Base-by-base conservation (phyloP, 1,140 invertebrate species). In the Diabrotica undecimpunctata region DNA sequence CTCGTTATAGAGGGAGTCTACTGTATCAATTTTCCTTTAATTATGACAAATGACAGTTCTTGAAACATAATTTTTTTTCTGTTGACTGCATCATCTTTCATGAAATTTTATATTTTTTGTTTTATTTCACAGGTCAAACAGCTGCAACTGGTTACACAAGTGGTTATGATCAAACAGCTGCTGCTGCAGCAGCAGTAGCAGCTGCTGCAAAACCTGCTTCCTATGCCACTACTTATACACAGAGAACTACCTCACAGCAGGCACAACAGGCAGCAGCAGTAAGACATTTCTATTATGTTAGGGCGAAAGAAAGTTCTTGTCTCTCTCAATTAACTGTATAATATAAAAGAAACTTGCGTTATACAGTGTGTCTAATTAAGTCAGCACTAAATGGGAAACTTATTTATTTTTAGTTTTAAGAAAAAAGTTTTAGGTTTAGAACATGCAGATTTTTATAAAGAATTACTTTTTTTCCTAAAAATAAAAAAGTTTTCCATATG, bases 101-200 rank as follows among this genome's bases (percentile, higher is more conserved):
- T 25, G 1, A 25, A 25, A 25, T 25, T 73, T 39, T 64, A 38
- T n/a, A 35, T n/a, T 37, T 58, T 7, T 6, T 35, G 50, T 14
- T 1, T 55, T 38, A n/a, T n/a, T n/a, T n/a, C n/a, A 35, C 67
- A 66, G 75, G 73, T 72, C 88, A 90, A 71, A 86, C 88, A 9
- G 87, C 86, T 8, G 83, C 88, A 6, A 81, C 88, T 8, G 87
- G 87, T 51, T 89, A 90, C 70, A 79, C 83, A 61, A 79, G 81
- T 37, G 79, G 83, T 61, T 87, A 88, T 64, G 90, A 90, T 70
- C 89, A 90, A 71, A 86, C 81, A 37, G 81, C 82, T 41, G 75
- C 82, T 7, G 81, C 82, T 41, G 75, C 82, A 7, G 82, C 88
- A 5, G 82, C 87, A 7, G 87, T 81, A 35, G 81, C 79, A 14